These are phyloP conservation scores for Heliconius erato DNA, from an alignment of 2,888 invertebrate genomes.

Conservation along the genomic window DNA sequence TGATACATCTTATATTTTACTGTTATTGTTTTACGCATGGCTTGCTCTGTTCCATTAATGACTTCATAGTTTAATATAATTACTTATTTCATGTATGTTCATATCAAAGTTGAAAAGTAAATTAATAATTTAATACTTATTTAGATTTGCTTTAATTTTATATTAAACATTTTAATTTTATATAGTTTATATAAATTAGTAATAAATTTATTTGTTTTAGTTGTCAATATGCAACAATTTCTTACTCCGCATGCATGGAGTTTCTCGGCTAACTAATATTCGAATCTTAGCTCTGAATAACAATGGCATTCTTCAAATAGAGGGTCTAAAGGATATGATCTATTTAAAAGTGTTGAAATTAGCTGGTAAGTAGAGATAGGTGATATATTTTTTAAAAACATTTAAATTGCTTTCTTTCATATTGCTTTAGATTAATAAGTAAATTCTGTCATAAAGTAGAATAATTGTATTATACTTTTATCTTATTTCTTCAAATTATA, in stretches of 20 bases:
- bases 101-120: neutral
- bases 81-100: neutral
- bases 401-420: neutral
- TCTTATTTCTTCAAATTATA: neutral
- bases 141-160: slow-evolving; percentile 2
- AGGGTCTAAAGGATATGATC: slow-evolving; percentile 93
- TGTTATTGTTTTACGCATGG: slow-evolving; percentile 4
- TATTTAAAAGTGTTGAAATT: slow-evolving; percentile 93
- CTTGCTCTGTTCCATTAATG: neutral
- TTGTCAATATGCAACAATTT: slow-evolving; percentile 94
- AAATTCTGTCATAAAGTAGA: neutral
- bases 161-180: neutral
- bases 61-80: slow-evolving; percentile 16
- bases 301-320: slow-evolving; percentile 95
- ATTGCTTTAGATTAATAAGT: neutral
- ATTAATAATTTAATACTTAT: neutral
- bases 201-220: slow-evolving; percentile 80
- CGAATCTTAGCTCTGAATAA: slow-evolving; percentile 93
- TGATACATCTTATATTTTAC: neutral
- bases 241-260: slow-evolving; percentile 94
- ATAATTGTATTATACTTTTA: neutral
- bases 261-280: slow-evolving; percentile 92
- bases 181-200: neutral
- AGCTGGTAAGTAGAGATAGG: slow-evolving; percentile 70
- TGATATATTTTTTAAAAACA: neutral